phyloP scores from a whole-genome alignment of 2,113 vertebrate genomes.

The Paradoxurus hermaphroditus region DNA sequence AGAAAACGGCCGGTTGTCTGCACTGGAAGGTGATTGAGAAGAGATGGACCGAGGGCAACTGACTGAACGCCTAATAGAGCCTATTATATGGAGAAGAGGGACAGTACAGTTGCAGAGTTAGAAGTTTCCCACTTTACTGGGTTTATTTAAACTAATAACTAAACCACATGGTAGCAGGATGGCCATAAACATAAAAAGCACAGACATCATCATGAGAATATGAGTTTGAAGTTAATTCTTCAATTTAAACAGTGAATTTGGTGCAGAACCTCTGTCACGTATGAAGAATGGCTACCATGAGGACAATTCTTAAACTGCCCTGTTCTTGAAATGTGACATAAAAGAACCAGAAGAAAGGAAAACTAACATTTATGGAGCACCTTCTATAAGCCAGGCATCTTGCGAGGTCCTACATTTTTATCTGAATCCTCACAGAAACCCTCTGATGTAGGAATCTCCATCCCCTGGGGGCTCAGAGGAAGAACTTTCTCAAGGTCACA shows the following conservation, averaged over 20 bases:
- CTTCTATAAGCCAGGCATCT: not conserved
- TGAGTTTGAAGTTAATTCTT: not conserved
- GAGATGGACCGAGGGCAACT: conserved; percentile 97
- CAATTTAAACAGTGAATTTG: not conserved
- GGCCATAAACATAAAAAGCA: not conserved
- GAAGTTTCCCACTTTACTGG: conserved; percentile 85
- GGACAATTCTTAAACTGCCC: not conserved
- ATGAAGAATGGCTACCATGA: not conserved
- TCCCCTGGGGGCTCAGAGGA: not conserved
- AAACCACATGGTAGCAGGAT: not conserved
- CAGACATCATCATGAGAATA: not conserved
- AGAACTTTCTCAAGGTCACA: not conserved
- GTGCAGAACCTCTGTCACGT: not conserved
- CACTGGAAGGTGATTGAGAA: conserved; percentile 84
- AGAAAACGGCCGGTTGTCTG: conserved; percentile 85
- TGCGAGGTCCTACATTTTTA: not conserved
- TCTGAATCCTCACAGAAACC: not conserved
- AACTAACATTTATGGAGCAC: not conserved
- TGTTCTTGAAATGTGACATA: not conserved
- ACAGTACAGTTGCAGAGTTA: conserved; percentile 81
- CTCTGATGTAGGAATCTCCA: not conserved
- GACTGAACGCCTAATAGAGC: conserved; percentile 93
- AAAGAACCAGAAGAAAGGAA: conserved; percentile 9
- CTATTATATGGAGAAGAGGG: conserved; percentile 81
- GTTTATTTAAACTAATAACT: conserved; percentile 77